Base-by-base conservation (phyloP, 2,797 vertebrate genomes). In the Tragelaphus oryx region DNA sequence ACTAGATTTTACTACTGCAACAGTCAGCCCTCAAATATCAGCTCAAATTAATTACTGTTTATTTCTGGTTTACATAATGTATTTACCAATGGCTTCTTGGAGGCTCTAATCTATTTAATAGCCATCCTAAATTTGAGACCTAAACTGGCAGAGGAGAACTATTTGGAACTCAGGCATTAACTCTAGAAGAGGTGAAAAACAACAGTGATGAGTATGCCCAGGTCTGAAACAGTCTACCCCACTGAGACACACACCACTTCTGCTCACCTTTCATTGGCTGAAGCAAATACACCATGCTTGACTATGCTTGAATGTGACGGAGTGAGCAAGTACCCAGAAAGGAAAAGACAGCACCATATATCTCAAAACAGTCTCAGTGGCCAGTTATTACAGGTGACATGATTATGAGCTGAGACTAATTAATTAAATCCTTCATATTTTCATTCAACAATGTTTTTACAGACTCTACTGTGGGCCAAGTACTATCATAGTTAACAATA, bases 361-460 rank as follows among this genome's bases (percentile, higher is more conserved):
- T n/a, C n/a, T 74, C 6, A 22, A 85, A 89, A 85, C 9, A 46
- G 44, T 55, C 4, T 18, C 24, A 57, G 7, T 20, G 28, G 14
- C 46, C 9, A 95, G 80, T 65, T 41, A 33, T 68, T 62, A 92
- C 30, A 44, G 41, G 5, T 59, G 22, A 41, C 30, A 44, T 20
- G 28, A 16, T 48, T 6, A n/a, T 33, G 80, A 62, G 79, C 6
- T 30, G 5, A 92, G 59, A 68, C 52, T 33, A 12, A 26, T 80
- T 88, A 80, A 75, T 92, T 65, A 88, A 65, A 60, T 74, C 26
- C 17, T 84, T 80, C 50, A 52, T 26, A 17, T n/a, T 81, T n/a
- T 59, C 41, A 37, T 44, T 87, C 59, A 68, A 12, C 5, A 26
- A 12, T 37, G 22, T 37, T 71, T 48, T 80, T 22, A 8, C 30